Conservation (phyloP, 2,888 invertebrate genomes). For the Mythimna lalbum region DNA sequence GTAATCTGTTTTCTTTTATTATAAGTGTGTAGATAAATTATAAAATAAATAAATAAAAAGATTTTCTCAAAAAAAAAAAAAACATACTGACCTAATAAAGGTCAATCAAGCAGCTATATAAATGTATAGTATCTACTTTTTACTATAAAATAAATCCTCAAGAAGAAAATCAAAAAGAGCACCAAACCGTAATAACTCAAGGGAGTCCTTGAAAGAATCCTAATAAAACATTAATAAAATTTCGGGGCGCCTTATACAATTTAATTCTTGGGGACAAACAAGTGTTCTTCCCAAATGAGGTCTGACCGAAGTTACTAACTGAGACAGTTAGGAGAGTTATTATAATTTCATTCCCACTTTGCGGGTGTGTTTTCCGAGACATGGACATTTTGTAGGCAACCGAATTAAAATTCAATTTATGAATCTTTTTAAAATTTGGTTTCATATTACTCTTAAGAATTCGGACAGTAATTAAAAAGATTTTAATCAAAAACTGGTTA, state of each 20-base stretch:
- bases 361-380: background rate
- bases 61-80: too few relatives aligned
- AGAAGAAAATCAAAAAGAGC: conserved; percentile 28
- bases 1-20: too few relatives aligned
- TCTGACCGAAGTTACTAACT: conserved; percentile 49
- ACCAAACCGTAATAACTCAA: conserved; percentile 32
- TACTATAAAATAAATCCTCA: conserved; percentile 14
- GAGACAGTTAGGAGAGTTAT: conserved; percentile 19
- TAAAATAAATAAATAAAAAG: too few relatives aligned
- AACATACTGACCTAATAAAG: background rate
- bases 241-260: conserved; percentile 50
- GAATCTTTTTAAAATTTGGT: background rate
- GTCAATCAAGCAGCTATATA: background rate
- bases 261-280: conserved; percentile 61
- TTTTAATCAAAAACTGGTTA: background rate
- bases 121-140: background rate
- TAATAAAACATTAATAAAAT: conserved; percentile 64
- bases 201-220: conserved; percentile 45
- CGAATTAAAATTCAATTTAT: background rate
- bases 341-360: conserved; percentile 16
- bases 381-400: background rate
- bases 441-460: background rate
- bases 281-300: conserved; percentile 46
- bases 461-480: background rate
- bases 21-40: too few relatives aligned